These are phyloP conservation scores for Coptodon rendalli DNA, from an alignment of 2,113 vertebrate species.

Conservation along the genomic window DNA sequence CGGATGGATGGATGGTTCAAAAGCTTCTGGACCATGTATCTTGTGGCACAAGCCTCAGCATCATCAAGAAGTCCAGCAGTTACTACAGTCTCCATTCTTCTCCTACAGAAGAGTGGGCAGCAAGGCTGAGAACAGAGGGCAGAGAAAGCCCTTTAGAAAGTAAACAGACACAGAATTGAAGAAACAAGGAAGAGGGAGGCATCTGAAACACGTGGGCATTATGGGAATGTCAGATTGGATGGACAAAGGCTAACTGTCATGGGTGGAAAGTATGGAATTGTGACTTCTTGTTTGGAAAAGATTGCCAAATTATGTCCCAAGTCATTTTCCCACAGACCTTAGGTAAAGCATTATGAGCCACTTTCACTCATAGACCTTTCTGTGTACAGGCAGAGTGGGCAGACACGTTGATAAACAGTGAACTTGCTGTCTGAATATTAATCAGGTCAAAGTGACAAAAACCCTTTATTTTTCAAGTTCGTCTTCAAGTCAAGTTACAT, in stretches of 20 bases:
- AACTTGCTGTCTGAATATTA: conserved; percentile 44
- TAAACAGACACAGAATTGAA: conserved; percentile 97
- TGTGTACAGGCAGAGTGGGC: conserved; percentile 59
- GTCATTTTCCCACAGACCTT: conserved; percentile 79
- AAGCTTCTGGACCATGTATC: neutral
- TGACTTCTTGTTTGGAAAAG: conserved; percentile 56
- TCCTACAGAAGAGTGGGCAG: conserved; percentile 78
- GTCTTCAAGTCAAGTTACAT: neutral
- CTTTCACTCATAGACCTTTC: conserved; percentile 66
- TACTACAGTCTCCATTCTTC: conserved; percentile 64
- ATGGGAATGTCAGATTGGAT: conserved; percentile 80
- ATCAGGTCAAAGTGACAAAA: conserved; percentile 37
- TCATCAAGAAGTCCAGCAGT: conserved; percentile 33
- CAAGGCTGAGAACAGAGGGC: conserved; percentile 53
- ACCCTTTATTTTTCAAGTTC: conserved; percentile 7
- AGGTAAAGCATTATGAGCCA: conserved; percentile 65
- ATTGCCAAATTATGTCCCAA: conserved; percentile 62
- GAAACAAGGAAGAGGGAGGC: conserved; percentile 93
- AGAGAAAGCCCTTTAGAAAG: conserved; percentile 87
- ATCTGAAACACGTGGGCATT: conserved; percentile 92
- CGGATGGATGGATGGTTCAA: neutral
- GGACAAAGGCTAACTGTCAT: conserved; percentile 74
- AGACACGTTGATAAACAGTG: conserved; percentile 58
- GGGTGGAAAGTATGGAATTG: conserved; percentile 71
- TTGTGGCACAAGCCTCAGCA: neutral